A percentile compares a stretch with the other conserved stretches of the same genome.
Evolutionary conservation across 2,888 invertebrate species (phyloP).

Genomic region (Eueremaeus valkanovi): DNA sequence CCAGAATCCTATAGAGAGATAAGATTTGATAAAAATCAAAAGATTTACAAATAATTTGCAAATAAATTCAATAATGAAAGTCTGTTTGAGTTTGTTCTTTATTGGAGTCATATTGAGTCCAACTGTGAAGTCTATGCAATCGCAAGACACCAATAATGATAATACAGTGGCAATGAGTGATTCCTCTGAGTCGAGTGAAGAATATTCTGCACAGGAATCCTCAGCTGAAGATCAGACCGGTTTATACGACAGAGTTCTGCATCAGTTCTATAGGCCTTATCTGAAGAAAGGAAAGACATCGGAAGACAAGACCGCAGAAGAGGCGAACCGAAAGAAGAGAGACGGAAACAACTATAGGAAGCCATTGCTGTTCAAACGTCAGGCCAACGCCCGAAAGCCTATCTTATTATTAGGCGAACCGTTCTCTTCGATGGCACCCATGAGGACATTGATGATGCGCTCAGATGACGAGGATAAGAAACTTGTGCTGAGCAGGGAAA

Average conservation of each 20-base stretch:
- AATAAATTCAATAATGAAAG: neutral
- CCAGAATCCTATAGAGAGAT: neutral
- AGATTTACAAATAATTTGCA: neutral
- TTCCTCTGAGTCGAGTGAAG: no score
- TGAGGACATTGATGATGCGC: no score
- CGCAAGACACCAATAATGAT: neutral
- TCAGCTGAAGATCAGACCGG: neutral
- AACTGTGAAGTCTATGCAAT: neutral
- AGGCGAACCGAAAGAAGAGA: neutral
- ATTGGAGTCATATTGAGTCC: neutral
- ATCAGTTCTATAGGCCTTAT: slow-evolving; percentile 11
- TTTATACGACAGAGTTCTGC: slow-evolving; percentile 4
- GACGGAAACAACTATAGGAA: neutral
- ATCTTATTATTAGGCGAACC: no score
- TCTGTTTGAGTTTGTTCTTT: neutral
- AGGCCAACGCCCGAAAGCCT: neutral
- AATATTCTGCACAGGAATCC: neutral
- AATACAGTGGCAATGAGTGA: no score
- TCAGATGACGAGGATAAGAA: no score
- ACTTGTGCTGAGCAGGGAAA: no score
- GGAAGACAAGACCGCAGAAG: neutral
- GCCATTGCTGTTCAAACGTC: neutral
- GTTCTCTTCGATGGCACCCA: no score
- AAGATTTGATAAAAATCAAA: no score
- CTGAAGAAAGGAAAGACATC: neutral